phyloP scores from a whole-genome alignment of 2,113 vertebrate species.

The Ptilonorhynchus violaceus region DNA sequence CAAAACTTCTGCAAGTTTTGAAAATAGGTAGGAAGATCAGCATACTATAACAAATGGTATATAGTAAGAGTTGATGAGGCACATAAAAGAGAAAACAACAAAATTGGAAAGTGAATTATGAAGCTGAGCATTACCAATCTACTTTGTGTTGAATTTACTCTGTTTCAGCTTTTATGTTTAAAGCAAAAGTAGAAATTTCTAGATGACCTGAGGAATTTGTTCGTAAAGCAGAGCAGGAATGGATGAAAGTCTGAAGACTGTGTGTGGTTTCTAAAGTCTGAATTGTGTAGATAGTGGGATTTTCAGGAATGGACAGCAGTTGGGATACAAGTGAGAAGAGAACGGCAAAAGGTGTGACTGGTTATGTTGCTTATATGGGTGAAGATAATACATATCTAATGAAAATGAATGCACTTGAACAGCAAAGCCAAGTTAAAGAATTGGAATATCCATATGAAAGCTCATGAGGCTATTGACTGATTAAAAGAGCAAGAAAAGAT shows the following conservation, averaged over 20 bases:
- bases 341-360: neutral
- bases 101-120: neutral
- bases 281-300: neutral
- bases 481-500: neutral
- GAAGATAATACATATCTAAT: neutral
- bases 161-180: neutral
- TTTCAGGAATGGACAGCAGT: neutral
- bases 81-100: neutral
- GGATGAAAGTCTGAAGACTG: neutral
- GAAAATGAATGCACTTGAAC: neutral
- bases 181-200: neutral
- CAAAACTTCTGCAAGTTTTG: neutral
- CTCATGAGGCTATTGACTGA: neutral
- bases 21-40: neutral
- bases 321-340: neutral
- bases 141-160: neutral
- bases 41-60: neutral
- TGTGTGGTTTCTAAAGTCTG: neutral
- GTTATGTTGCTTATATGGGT: neutral
- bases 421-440: neutral
- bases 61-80: neutral
- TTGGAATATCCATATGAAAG: neutral
- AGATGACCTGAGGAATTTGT: neutral
- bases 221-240: neutral
- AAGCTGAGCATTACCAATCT: neutral